These are phyloP conservation scores for Columba guinea DNA, from an alignment of 2,797 vertebrate genomes.

Conservation along the genomic window DNA sequence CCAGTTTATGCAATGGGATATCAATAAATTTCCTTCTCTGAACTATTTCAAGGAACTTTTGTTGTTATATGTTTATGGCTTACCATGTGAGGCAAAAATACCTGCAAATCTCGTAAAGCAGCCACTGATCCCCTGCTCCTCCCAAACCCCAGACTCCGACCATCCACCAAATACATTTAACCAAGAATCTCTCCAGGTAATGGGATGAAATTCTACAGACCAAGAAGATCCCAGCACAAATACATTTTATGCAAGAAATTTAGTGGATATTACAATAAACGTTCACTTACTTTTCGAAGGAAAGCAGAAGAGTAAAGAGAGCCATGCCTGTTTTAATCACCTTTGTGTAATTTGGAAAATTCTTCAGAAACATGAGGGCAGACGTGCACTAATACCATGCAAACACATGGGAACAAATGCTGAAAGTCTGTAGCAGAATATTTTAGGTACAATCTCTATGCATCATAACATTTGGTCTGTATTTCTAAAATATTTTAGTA, in stretches of 20 bases:
- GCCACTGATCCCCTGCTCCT: neutral
- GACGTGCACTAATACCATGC: neutral
- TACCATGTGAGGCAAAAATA: neutral
- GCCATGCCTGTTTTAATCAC: neutral
- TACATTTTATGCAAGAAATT: neutral
- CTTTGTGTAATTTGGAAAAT: neutral
- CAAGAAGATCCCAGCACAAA: neutral
- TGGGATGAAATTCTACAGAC: neutral
- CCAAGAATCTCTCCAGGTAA: neutral
- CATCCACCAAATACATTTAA: neutral
- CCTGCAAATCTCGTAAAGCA: neutral
- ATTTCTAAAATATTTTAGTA: neutral
- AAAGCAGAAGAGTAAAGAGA: neutral
- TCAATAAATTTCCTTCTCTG: neutral
- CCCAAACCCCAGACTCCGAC: neutral
- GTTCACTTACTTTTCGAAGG: neutral
- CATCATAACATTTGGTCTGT: neutral
- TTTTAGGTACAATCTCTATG: neutral
- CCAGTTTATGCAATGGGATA: neutral
- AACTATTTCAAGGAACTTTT: neutral
- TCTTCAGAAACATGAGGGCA: neutral
- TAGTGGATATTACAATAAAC: neutral
- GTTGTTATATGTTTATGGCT: neutral
- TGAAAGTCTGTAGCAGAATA: neutral
- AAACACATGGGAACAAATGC: neutral